Evolutionary conservation across 2,797 vertebrate genomes (phyloP).

Genomic region (Vultur gryphus): DNA sequence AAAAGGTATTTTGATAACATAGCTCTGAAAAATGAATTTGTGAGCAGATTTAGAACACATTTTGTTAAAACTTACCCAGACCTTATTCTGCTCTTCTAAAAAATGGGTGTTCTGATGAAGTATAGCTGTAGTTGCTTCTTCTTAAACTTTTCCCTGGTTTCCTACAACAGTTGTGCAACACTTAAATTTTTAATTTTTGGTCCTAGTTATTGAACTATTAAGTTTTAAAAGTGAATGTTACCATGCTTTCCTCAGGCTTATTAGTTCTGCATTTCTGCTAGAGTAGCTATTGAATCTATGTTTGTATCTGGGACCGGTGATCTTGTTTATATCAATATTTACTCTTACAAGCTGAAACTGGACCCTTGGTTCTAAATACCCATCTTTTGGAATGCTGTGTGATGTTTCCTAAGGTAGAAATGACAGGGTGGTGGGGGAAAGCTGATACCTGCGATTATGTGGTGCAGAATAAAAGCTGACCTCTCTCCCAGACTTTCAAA

Average conservation of each 20-base stretch:
- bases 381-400: background rate
- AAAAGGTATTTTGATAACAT: background rate
- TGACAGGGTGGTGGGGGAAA: background rate
- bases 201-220: background rate
- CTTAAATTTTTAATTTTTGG: background rate
- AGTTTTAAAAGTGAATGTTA: background rate
- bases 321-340: conserved; percentile 21
- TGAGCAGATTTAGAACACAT: background rate
- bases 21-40: background rate
- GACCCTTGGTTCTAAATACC: background rate
- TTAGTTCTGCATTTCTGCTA: background rate
- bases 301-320: background rate
- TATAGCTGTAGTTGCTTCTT: background rate
- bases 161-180: background rate
- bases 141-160: background rate
- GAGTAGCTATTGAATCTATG: background rate
- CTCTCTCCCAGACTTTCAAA: background rate
- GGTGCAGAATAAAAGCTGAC: conserved; percentile 8
- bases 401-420: conserved; percentile 40
- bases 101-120: background rate
- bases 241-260: background rate
- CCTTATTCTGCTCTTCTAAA: background rate
- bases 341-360: background rate
- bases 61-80: background rate
- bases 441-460: background rate